A percentile compares a stretch with the other conserved stretches of the same genome.
phyloP scores from a whole-genome alignment of 92 coral and sea anemone genomes.

The Siderastrea siderea region DNA sequence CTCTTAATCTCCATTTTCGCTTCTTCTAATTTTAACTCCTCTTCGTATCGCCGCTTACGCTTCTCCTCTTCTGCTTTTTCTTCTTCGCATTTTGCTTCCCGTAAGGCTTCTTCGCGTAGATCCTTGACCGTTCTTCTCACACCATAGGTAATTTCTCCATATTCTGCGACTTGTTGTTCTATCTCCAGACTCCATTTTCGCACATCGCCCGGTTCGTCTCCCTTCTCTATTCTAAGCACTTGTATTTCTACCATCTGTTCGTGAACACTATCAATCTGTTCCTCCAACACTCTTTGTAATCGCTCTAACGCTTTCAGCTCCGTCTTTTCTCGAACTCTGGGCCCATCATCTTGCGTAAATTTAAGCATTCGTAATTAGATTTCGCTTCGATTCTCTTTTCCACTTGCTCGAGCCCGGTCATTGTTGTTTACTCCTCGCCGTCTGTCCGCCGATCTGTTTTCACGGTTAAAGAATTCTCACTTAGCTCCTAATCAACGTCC shows the following conservation, averaged over 20 bases:
- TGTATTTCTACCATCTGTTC: not conserved
- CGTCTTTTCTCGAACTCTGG: constrained; percentile 2
- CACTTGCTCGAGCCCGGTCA: not conserved
- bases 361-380: not conserved
- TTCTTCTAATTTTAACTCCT: constrained; percentile 36
- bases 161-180: constrained; percentile 16
- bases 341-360: not conserved
- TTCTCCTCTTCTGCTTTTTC: constrained; percentile 10
- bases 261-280: constrained; percentile 29
- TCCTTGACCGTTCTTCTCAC: not conserved
- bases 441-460: not conserved
- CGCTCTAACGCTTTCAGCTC: not conserved
- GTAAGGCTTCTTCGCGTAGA: not conserved
- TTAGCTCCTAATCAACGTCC: not conserved
- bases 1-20: constrained; percentile 24
- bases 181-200: constrained; percentile 22
- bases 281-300: not conserved
- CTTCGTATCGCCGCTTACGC: constrained; percentile 13
- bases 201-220: constrained; percentile 19
- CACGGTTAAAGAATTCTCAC: not conserved
- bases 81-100: not conserved
- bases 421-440: not conserved
- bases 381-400: not conserved
- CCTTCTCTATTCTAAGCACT: constrained; percentile 25
- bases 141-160: not conserved